These are phyloP conservation scores for Apodemia hepburni DNA, from an alignment of 2,888 invertebrate genomes.

Conservation along the genomic window DNA sequence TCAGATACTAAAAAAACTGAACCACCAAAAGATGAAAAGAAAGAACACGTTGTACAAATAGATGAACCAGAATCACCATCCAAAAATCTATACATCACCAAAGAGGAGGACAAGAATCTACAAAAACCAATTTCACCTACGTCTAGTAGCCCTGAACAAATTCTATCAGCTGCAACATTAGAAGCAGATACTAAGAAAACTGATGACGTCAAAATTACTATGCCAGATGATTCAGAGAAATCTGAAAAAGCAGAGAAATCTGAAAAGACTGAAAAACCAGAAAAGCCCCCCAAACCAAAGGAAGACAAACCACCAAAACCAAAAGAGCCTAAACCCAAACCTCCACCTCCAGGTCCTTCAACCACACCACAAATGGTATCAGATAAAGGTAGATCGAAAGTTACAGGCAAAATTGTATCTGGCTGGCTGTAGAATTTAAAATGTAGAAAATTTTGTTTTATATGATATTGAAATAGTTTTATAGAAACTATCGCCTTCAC, in stretches of 20 bases:
- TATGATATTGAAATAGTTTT: neutral
- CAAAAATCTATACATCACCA: slow-evolving; percentile 53
- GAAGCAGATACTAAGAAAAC: slow-evolving; percentile 45
- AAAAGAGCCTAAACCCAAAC: slow-evolving; percentile 42
- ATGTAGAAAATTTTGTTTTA: neutral
- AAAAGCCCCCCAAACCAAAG: slow-evolving; percentile 33
- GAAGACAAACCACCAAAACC: slow-evolving; percentile 38
- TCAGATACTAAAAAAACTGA: slow-evolving; percentile 28
- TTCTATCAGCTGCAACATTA: slow-evolving; percentile 59
- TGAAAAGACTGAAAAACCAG: no score
- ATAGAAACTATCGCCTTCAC: neutral
- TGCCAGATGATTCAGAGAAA: slow-evolving; percentile 28
- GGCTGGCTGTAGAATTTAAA: slow-evolving; percentile 83
- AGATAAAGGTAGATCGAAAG: slow-evolving; percentile 85
- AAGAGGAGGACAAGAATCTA: slow-evolving; percentile 52
- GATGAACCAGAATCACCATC: slow-evolving; percentile 56
- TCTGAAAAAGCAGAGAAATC: neutral
- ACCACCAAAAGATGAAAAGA: slow-evolving; percentile 45
- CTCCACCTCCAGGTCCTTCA: slow-evolving; percentile 53
- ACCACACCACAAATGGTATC: slow-evolving; percentile 58
- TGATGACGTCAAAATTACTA: slow-evolving; percentile 34
- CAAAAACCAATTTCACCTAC: slow-evolving; percentile 64
- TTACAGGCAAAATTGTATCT: slow-evolving; percentile 86
- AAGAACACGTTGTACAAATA: slow-evolving; percentile 57
- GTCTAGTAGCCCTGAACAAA: slow-evolving; percentile 56